A percentile compares a stretch with the other conserved stretches of the same genome.
Evolutionary conservation across 2,888 invertebrate genomes (phyloP).

Genomic region (Coenonympha arcania): DNA sequence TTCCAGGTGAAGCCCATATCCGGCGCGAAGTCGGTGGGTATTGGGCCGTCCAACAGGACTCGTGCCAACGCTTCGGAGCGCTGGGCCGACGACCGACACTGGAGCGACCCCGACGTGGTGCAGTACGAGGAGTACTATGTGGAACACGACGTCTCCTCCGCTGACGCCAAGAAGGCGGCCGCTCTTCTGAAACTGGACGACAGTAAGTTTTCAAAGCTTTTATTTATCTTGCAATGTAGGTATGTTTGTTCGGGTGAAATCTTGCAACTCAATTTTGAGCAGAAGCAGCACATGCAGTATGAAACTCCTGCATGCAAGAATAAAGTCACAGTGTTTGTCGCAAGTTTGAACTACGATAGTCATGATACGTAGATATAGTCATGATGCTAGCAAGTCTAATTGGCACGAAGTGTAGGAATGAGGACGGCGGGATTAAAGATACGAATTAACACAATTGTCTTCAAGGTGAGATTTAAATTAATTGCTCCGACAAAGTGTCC

Average conservation of each 20-base stretch:
- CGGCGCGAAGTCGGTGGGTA: slow-evolving; percentile 55
- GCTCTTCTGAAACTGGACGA: slow-evolving; percentile 51
- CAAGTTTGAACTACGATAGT: no score
- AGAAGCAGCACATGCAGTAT: no score
- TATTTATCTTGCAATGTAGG: no score
- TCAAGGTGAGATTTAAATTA: slow-evolving; percentile 15
- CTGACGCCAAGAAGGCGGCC: slow-evolving; percentile 74
- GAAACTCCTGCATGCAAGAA: no score
- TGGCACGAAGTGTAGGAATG: slow-evolving; percentile 9
- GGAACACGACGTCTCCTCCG: slow-evolving; percentile 76
- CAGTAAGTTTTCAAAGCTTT: slow-evolving; percentile 33
- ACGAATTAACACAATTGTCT: slow-evolving; percentile 20
- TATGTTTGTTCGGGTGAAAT: no score
- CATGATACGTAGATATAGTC: no score
- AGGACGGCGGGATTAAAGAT: slow-evolving; percentile 19
- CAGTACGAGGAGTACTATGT: slow-evolving; percentile 76
- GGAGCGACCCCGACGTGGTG: slow-evolving; percentile 36
- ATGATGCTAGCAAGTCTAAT: no score
- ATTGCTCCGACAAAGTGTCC: neutral
- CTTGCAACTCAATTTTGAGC: no score
- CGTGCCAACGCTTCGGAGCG: slow-evolving; percentile 36
- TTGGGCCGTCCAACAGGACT: slow-evolving; percentile 41
- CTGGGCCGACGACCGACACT: slow-evolving; percentile 32
- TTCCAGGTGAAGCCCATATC: slow-evolving; percentile 64
- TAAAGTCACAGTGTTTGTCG: no score